Evolutionary conservation across 2,888 invertebrate genomes (phyloP).

Genomic region (Drosophila planitibia): DNA sequence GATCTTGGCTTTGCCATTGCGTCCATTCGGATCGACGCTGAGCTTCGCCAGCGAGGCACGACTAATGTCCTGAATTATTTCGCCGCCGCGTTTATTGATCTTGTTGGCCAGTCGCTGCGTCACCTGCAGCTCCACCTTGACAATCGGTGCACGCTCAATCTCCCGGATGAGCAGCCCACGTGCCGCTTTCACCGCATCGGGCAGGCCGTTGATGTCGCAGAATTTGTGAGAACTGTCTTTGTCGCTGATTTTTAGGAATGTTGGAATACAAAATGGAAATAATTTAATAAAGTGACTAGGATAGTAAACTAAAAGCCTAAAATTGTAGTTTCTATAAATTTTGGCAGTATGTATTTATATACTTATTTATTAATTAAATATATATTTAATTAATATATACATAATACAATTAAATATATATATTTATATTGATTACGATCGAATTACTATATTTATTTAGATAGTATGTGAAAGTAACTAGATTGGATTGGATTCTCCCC

Average conservation of each 20-base stretch:
- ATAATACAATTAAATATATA: background rate
- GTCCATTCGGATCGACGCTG: conserved; percentile 86
- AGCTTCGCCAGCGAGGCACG: conserved; percentile 91
- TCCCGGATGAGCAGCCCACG: conserved; percentile 90
- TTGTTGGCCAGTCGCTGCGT: conserved; percentile 89
- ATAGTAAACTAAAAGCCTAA: background rate
- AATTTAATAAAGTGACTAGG: background rate
- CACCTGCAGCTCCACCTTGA: conserved; percentile 89
- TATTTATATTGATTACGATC: too few species aligned
- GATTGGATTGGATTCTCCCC: background rate
- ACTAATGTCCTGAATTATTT: conserved; percentile 90
- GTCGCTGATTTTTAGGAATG: conserved; percentile 84
- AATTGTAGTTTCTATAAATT: background rate
- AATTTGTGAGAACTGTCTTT: conserved; percentile 87
- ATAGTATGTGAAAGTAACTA: background rate
- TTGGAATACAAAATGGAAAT: background rate
- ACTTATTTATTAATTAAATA: background rate
- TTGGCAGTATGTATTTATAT: background rate
- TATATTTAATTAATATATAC: background rate
- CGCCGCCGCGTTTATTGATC: conserved; percentile 91
- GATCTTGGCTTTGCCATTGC: conserved; percentile 83
- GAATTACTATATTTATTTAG: background rate
- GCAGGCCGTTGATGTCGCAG: conserved; percentile 90
- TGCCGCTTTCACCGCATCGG: conserved; percentile 89
- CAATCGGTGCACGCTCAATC: conserved; percentile 89